Conservation (phyloP, 64 coral and sea anemone species). For the Orbicella faveolata region DNA sequence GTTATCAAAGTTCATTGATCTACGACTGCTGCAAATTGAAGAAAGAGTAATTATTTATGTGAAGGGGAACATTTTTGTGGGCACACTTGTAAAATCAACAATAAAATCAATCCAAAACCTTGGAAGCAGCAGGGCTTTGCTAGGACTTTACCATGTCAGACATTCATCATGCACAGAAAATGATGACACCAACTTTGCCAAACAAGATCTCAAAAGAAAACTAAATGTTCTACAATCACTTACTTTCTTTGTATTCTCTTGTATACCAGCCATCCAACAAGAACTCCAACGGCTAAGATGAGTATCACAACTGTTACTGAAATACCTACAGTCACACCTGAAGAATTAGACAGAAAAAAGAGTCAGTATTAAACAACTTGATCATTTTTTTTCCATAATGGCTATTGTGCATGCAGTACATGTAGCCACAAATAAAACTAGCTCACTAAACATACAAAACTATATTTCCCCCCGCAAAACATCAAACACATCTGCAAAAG, state of each 20-base stretch:
- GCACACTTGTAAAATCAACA: too few relatives aligned
- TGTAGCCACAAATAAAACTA: too few relatives aligned
- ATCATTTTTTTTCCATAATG: not conserved
- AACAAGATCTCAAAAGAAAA: not conserved
- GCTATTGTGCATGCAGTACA: not conserved
- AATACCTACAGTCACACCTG: conserved; percentile 54
- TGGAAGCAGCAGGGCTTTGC: too few relatives aligned
- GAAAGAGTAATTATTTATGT: not conserved
- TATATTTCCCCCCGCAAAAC: too few relatives aligned
- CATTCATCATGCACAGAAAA: not conserved
- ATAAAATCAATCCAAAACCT: too few relatives aligned
- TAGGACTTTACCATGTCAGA: not conserved
- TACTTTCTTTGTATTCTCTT: conserved; percentile 64
- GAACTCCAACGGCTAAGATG: not conserved
- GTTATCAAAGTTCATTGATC: conserved; percentile 66
- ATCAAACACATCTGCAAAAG: too few relatives aligned
- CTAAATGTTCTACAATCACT: not conserved
- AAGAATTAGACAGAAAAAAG: not conserved
- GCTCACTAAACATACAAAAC: too few relatives aligned
- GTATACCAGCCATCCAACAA: conserved; percentile 53
- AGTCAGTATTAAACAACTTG: not conserved
- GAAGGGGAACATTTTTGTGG: not conserved
- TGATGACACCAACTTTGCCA: not conserved
- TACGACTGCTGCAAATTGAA: conserved; percentile 36
- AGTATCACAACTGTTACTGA: conserved; percentile 27